phyloP scores from a whole-genome alignment of 2,888 invertebrate genomes.

The Sminthurides aquaticus region DNA sequence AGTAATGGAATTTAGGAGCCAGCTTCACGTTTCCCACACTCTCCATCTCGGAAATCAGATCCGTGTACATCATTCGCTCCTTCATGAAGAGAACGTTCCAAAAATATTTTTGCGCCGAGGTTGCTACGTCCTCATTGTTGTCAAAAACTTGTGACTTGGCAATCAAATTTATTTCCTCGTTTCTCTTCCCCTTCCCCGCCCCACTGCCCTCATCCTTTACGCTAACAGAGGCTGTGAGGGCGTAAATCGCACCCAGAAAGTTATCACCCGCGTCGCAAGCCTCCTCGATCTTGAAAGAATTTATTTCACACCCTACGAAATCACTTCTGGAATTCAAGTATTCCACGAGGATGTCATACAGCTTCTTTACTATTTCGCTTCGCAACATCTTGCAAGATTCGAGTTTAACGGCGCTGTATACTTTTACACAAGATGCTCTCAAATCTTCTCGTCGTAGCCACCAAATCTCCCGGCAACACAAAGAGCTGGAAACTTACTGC shows the following conservation, averaged over 20 bases:
- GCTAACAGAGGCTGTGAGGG: slow-evolving; percentile 18
- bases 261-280: slow-evolving; percentile 32
- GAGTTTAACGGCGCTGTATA: not conserved
- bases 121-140: not conserved
- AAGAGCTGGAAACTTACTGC: not conserved
- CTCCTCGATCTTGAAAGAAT: slow-evolving; percentile 24
- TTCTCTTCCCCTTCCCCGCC: slow-evolving; percentile 2
- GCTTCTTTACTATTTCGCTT: not conserved
- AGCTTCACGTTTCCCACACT: slow-evolving; percentile 15
- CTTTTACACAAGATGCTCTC: not conserved
- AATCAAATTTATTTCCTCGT: slow-evolving; percentile 17
- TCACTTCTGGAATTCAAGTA: slow-evolving; percentile 4
- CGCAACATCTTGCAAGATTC: not conserved
- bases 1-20: slow-evolving; percentile 33
- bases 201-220: not conserved
- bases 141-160: slow-evolving; percentile 18
- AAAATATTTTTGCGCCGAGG: slow-evolving; percentile 25
- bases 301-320: slow-evolving; percentile 17
- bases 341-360: not conserved
- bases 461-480: not conserved
- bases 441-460: not conserved
- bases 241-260: slow-evolving; percentile 34
- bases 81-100: slow-evolving; percentile 37
- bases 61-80: slow-evolving; percentile 32
- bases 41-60: slow-evolving; percentile 28